These are phyloP conservation scores for Pelochelys cantorii DNA, from an alignment of 2,797 vertebrate genomes.

Conservation along the genomic window DNA sequence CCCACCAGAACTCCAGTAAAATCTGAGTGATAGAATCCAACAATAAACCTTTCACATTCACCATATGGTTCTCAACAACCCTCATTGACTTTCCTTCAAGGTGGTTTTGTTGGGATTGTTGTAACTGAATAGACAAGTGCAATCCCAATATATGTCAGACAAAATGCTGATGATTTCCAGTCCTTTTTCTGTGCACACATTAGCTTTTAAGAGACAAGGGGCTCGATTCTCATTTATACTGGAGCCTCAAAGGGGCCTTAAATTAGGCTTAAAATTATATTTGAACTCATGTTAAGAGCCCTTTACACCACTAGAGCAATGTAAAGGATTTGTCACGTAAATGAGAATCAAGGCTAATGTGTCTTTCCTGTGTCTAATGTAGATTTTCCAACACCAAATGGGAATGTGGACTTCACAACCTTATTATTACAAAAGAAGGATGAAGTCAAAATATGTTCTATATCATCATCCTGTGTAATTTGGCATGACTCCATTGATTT, in stretches of 20 bases:
- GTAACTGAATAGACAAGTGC: background rate
- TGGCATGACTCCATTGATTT: background rate
- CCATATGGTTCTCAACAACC: fast-evolving
- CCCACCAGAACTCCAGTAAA: background rate
- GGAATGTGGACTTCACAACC: background rate
- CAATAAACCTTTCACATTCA: background rate
- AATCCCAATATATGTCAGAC: background rate
- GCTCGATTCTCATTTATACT: background rate
- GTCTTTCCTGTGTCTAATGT: background rate
- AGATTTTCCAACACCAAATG: background rate
- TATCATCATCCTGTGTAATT: background rate
- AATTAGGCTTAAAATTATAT: background rate
- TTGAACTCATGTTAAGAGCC: background rate
- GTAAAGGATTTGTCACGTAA: background rate
- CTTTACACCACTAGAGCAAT: background rate
- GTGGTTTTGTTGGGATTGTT: background rate
- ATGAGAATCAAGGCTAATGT: background rate
- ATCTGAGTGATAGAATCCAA: background rate
- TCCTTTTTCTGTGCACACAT: background rate
- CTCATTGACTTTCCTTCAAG: background rate
- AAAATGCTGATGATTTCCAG: background rate
- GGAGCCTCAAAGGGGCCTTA: background rate
- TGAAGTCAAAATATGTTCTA: background rate
- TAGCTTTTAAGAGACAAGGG: background rate
- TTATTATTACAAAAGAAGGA: background rate